Evolutionary conservation across 2,888 invertebrate genomes (phyloP), one percentile per base, ranked within the genome.

Genomic region (Isoperla grammatica): DNA sequence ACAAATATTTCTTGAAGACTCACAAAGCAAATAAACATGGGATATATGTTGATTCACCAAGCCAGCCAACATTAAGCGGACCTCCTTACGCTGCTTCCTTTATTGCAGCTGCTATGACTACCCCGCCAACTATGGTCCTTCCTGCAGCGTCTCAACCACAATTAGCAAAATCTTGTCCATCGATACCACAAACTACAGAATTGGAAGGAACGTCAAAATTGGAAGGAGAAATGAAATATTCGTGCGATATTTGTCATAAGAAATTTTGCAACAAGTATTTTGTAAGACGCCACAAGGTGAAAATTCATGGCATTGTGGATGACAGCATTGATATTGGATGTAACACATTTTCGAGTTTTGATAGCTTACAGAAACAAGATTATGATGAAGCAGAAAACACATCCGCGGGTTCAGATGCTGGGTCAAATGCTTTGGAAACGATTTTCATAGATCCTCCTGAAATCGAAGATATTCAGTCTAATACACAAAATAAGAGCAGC

Each of bases 21-120:
- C 97, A 98, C 78, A 94, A 95, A 74, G 95, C 96, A 35, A 96
- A 96, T 75, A 96, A 95, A 72, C 97, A 98, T 74, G 95, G 95
- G 23, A 94, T 97, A 66, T 93, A 92, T 72, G 84, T 85, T 61
- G 84, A 79, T 54, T 71, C 39, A n/a, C 53, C 53, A 2, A 39
- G 53, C 19, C 37, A 53, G 5, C 71, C 1, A 72, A 11, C 37
- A 20, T 29, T 29, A 29, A 53, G 19, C 19, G 53, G 53, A 11
- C 35, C 53, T 4, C 49, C 45, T 5, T 59, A 62, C 29, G 22
- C 53, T 9, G 23, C 40, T 15, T 53, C 57, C 20, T 54, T 57
- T 29, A 49, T 55, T 20, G 45, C 64, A 20, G 45, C 63, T 6
- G 46, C 59, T 12, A 54, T 61, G 49, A 63, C 64, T 5, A 58